Evolutionary conservation across 2,113 vertebrate species (phyloP).

Genomic region (Rana temporaria): DNA sequence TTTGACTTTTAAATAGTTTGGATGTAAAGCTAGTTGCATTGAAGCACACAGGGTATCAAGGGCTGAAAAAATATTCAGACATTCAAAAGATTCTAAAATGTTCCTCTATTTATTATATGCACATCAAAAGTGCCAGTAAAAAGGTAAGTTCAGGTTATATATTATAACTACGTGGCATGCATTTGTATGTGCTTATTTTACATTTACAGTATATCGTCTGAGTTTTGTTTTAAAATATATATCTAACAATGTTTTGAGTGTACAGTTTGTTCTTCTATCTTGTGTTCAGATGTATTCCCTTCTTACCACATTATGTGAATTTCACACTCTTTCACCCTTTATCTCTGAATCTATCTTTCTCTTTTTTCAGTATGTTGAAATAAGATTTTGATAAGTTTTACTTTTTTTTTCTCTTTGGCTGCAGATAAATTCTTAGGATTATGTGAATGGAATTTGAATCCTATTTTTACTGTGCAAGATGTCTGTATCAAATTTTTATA

Average conservation of each 20-base stretch:
- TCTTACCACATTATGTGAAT: conserved; percentile 1
- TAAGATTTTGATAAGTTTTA: not conserved
- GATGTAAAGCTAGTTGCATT: too few species aligned
- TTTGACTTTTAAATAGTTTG: too few species aligned
- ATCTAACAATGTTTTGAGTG: not conserved
- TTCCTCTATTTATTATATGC: too few species aligned
- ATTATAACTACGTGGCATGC: too few species aligned
- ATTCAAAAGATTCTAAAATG: too few species aligned
- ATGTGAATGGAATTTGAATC: conserved; percentile 25
- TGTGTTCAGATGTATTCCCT: not conserved
- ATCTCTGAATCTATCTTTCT: not conserved
- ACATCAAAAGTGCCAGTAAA: too few species aligned
- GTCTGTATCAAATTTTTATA: conserved; percentile 27
- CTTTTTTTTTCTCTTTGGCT: conserved; percentile 7
- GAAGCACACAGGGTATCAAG: too few species aligned
- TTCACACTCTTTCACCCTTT: conserved; percentile 3
- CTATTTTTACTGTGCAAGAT: conserved; percentile 13
- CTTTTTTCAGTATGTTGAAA: not conserved
- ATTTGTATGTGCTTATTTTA: too few species aligned
- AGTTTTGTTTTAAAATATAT: not conserved
- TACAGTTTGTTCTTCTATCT: not conserved
- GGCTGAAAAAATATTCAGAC: too few species aligned
- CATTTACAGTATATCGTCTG: too few species aligned
- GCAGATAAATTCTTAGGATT: conserved; percentile 25
- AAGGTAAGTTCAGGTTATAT: too few species aligned